Base-by-base conservation (phyloP, 2,797 vertebrate genomes). In the Anabacerthia variegaticeps region DNA sequence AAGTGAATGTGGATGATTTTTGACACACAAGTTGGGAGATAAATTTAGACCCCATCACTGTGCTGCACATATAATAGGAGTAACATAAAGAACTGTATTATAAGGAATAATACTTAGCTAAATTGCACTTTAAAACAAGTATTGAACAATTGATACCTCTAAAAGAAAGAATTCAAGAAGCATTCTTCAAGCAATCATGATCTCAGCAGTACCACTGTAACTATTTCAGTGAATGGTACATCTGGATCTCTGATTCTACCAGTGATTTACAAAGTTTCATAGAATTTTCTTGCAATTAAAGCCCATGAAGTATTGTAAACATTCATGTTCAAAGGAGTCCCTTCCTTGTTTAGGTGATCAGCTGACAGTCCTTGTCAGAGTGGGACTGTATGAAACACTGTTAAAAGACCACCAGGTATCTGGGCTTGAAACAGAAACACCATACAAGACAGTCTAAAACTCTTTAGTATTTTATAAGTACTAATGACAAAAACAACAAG, bases 381-480 rank as follows among this genome's bases (percentile, higher is more conserved):
- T 21, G 41, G 41, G 24, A 55, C 37, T 59, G 34, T 1, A 75
- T 0, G 11, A 74, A 88, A 19, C 5, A 58, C 41, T 51, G 22
- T 1, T 65, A 28, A 36, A 89, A 86, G 14, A 55, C 16, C 43
- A 41, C 2, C 6, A 55, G 10, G 13, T 55, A 36, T n/a, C 16
- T 55, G 41, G 15, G 24, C 56, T 68, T 78, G 43, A 86, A 89
- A 68, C 3, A 41, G 74, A 74, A 80, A 43, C 12, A 41, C 5
- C 7, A 7, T 4, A 24, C 15, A 52, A 0, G 2, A 51, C n/a
- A 41, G 80, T 10, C 26, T n/a, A 49, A 82, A 80, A 3, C 6
- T 6, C 4, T 28, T 18, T 0, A 1, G 12, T 46, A 68, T 54
- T 88, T 37, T 9, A 0, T 12, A 58, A 41, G 14, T 66, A 11